Base-by-base conservation (phyloP, 1,140 invertebrate species). In the Dryas iulia region DNA sequence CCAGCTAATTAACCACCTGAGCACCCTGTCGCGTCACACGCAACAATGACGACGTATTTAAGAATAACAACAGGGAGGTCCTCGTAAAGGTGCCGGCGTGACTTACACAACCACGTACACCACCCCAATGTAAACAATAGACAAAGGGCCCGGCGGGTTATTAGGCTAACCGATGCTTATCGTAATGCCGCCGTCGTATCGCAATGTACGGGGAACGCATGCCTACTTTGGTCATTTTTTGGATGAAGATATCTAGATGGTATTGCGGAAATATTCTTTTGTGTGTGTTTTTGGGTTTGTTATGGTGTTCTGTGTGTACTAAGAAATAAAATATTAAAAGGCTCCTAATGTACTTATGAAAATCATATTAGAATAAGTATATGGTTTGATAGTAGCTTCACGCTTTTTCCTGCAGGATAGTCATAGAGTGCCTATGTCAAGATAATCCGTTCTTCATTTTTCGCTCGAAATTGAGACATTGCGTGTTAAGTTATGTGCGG, bases 101-200 rank as follows among this genome's bases (percentile, higher is more conserved):
- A 89, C 84, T 84, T 74, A 82, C 83, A 72, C 76, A 87, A 86
- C 80, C 87, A 87, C 87, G 87, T 87, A 77, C 67, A 30, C 73
- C 81, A 82, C 84, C 86, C 86, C 74, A 83, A 84, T 87, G 87
- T 86, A 89, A 87, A 87, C 87, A 89, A 89, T 89, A 78, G 87
- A 87, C 87, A 89, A 89, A 89, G 79, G 72, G 47, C 26, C 85
- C 85, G 83, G 72, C 83, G 31, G 75, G 80, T 82, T 87, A 87
- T 89, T 87, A 89, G 79, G 76, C 76, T 75, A 73, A 53, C 26
- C 73, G 85, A 85, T 86, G 71, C 74, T 72, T 74, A 89, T 87
- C 83, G 66, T 39, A 23, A 23, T 21, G 31, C 54, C 72, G n/a
- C n/a, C n/a, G n/a, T n/a, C n/a, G 71, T 77, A 75, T 71, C 69